phyloP scores from a whole-genome alignment of 1,140 invertebrate species.

The Galleria mellonella region DNA sequence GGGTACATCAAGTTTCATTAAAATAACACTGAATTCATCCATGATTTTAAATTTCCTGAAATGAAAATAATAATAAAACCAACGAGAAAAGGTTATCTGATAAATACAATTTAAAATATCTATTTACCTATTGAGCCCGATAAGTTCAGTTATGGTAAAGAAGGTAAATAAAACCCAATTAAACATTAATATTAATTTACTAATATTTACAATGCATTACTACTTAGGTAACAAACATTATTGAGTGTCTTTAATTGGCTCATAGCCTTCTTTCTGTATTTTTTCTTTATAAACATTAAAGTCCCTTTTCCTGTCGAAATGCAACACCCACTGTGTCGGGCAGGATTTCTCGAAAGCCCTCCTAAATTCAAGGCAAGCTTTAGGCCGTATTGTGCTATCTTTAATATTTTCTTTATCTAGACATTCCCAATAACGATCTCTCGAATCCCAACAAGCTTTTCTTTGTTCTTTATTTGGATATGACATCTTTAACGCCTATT shows the following conservation, averaged over 20 bases:
- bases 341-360: slow-evolving; percentile 88
- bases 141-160: too few species aligned
- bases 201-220: slow-evolving; percentile 55
- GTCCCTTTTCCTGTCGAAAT: slow-evolving; percentile 92
- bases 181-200: slow-evolving; percentile 43
- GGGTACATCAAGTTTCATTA: too few species aligned
- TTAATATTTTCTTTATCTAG: slow-evolving; percentile 79
- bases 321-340: slow-evolving; percentile 93
- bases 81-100: too few species aligned
- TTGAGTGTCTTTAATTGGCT: slow-evolving; percentile 69
- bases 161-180: slow-evolving; percentile 39
- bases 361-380: slow-evolving; percentile 82
- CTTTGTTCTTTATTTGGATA: slow-evolving; percentile 89
- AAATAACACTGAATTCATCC: too few species aligned
- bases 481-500: slow-evolving; percentile 78
- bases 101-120: too few species aligned
- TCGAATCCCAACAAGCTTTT: slow-evolving; percentile 86
- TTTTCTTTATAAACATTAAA: slow-evolving; percentile 92
- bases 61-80: too few species aligned
- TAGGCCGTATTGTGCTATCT: slow-evolving; percentile 62
- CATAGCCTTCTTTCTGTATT: slow-evolving; percentile 90
- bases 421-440: slow-evolving; percentile 94
- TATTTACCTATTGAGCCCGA: too few species aligned
- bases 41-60: too few species aligned
- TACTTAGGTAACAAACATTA: slow-evolving; percentile 14